Base-by-base conservation (phyloP, 2,113 vertebrate species). In the Lucifuga dentata region DNA sequence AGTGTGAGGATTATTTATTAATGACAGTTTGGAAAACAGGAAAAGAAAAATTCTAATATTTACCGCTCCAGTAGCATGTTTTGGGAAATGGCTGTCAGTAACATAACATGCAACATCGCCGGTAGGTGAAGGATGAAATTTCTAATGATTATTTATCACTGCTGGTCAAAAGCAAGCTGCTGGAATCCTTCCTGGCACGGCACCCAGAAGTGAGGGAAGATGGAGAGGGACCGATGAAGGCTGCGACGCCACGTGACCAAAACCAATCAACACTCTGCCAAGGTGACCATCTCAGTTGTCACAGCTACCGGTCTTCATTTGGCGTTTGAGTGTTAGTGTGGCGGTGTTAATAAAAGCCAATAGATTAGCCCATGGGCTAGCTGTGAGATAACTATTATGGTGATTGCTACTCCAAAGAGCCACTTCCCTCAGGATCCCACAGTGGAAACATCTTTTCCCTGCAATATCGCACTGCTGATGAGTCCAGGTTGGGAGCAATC, bases 401-500 rank as follows among this genome's bases (percentile, higher is more conserved):
- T 76, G 87, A 87, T 81, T 82, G 80, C 77, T 73, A 73, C 73
- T 85, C 63, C 39, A 70, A 68, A 80, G 70, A 81, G 70, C 33
- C 67, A 20, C 66, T 53, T 50, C 78, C 74, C 82, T 19, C 61
- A 56, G 79, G 84, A 78, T 63, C 6, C 8, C 49, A 29, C 41
- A 2, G 53, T 19, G 60, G 50, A 75, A 67, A 64, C 71, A 68
- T 64, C 48, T 50, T 53, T 67, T 19, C 72, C 38, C 48, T 8
- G 49, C 24, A 45, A 80, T 68, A 68, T 26, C 33, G 55, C 63
- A 21, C 64, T 60, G 68, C 72, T 51, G 78, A 69, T 36, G 59
- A 71, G 64, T 78, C 81, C 87, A 85, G 85, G 80, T 82, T 78
- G 80, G 69, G 76, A 74, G 80, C 71, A 73, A 82, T 73, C 20